Conservation (phyloP, 30 jellyfish, hydroid and myxozoan species). For the Chrysaora quinquecirrha region DNA sequence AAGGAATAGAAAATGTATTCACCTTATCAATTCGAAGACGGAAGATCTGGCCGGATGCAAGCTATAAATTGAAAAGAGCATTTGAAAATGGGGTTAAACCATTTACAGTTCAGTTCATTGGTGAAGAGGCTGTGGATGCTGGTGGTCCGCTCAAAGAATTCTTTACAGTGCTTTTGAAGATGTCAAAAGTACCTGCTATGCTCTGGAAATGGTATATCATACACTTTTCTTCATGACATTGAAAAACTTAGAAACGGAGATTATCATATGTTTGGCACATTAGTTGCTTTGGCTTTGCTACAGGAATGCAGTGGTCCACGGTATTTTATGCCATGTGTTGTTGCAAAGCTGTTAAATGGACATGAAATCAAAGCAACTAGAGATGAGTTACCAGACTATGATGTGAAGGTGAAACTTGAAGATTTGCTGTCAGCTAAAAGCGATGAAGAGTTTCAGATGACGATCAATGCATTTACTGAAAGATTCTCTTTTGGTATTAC, state of each 20-base stretch:
- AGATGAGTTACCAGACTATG: slow-evolving; percentile 42
- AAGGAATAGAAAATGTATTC: neutral
- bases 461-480: neutral
- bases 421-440: slow-evolving; percentile 24
- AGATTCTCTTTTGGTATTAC: slow-evolving; percentile 24
- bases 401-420: slow-evolving; percentile 17
- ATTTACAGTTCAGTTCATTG: slow-evolving; percentile 35
- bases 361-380: neutral
- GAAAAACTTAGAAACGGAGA: slow-evolving; percentile 16
- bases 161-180: slow-evolving; percentile 29
- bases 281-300: slow-evolving; percentile 24
- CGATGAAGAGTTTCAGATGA: slow-evolving; percentile 16
- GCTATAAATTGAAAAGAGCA: slow-evolving; percentile 16
- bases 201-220: slow-evolving; percentile 7
- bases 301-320: slow-evolving; percentile 58
- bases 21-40: slow-evolving; percentile 1
- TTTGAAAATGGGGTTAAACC: slow-evolving; percentile 30
- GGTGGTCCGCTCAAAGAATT: slow-evolving; percentile 40
- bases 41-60: slow-evolving; percentile 20
- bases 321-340: slow-evolving; percentile 39
- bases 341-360: slow-evolving; percentile 28
- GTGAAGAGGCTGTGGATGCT: slow-evolving; percentile 39
- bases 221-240: slow-evolving; percentile 26
- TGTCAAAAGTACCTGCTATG: slow-evolving; percentile 10
- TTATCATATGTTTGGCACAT: slow-evolving; percentile 15